Evolutionary conservation across 2,797 vertebrate species (phyloP), one percentile per base, ranked within the genome.

Genomic region (Danionella dracula): DNA sequence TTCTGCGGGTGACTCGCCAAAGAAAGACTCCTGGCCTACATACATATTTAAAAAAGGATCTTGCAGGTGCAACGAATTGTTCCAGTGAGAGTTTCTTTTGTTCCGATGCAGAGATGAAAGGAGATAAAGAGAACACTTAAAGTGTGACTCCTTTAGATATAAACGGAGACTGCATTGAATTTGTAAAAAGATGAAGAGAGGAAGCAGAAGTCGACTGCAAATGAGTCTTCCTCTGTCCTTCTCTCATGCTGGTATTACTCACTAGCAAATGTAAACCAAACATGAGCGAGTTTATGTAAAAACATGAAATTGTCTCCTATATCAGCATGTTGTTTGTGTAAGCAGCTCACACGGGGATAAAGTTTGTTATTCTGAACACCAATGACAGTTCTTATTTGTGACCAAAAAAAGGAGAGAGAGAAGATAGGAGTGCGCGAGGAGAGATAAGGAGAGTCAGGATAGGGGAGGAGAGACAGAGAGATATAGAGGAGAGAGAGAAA

Each of bases 31-130:
- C 21, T 54, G 55, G 54, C 38, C 34, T 58, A 50, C 48, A 65
- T 46, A 54, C 57, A 64, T 64, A 59, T 59, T 63, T 16, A 54
- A 55, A 54, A 54, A 45, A 45, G 15, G 29, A 58, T 61, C 23
- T 40, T 11, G 46, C 45, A 59, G 42, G 35, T 61, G 38, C 55
- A 49, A 40, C 19, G 31, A 56, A 66, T 20, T 37, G 40, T 54
- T 51, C 37, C 35, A 58, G 4, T 3, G 32, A 40, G 16, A 46
- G 34, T 29, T 23, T 5, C 46, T 53, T 66, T 60, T 54, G 29
- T 49, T 71, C 54, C 68, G 65, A 40, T 27, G 11, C 32, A 15
- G 19, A 32, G 12, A 8, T 31, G 42, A 21, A 38, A 41, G 34
- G 13, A 54, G 35, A 45, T 54, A 8, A 46, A 65, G 62, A 45